Conservation (phyloP, 1,140 invertebrate species). For the Anastatus disparis region DNA sequence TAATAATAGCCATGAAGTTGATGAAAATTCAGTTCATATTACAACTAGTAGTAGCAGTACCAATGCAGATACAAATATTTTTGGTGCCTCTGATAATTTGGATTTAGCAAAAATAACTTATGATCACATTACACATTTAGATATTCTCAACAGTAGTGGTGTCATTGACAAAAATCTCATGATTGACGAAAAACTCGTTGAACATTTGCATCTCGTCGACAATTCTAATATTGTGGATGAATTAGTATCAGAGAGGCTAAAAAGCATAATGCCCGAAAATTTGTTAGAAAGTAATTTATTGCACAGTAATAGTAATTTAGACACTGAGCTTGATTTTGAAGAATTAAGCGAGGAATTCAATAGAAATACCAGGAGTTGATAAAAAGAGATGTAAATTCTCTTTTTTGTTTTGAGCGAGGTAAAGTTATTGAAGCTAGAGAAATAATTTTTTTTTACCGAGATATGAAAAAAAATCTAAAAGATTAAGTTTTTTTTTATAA, state of each 20-base stretch:
- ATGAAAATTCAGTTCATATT: conserved; percentile 41
- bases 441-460: neutral
- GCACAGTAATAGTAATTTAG: conserved; percentile 49
- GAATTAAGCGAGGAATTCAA: conserved; percentile 57
- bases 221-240: conserved; percentile 59
- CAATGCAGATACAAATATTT: conserved; percentile 54
- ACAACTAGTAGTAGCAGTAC: conserved; percentile 39
- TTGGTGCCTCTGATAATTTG: conserved; percentile 57
- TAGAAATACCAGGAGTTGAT: conserved; percentile 57
- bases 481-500: too few relatives aligned
- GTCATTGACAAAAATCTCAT: conserved; percentile 61
- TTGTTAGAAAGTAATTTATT: conserved; percentile 60
- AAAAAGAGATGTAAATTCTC: neutral
- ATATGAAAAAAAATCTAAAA: neutral
- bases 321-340: conserved; percentile 56
- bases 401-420: neutral
- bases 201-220: conserved; percentile 59
- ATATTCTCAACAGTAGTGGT: conserved; percentile 57
- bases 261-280: conserved; percentile 61
- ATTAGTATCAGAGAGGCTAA: conserved; percentile 59
- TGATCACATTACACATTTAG: conserved; percentile 60
- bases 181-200: conserved; percentile 62
- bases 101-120: conserved; percentile 57
- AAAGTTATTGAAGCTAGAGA: conserved; percentile 29
- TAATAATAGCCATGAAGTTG: conserved; percentile 17